Evolutionary conservation across 2,888 invertebrate species (phyloP), one percentile per base, ranked within the genome.

Genomic region (Yponomeuta plumbellus): DNA sequence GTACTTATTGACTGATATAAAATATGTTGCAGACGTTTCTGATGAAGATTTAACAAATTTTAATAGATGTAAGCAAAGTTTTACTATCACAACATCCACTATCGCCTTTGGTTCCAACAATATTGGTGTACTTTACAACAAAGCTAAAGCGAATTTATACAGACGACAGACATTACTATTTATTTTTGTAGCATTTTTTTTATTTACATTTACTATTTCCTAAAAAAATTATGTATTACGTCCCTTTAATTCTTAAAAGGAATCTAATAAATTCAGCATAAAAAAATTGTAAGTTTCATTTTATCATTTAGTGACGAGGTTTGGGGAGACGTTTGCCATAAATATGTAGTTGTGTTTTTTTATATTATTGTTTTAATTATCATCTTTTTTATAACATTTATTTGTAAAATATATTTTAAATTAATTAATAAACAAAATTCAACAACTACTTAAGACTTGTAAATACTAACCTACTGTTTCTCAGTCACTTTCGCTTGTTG

Each of bases 351-450:
- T 34, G 34, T 8, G 34, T 0, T 26, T 26, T 13, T 52, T 52
- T 52, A 17, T 89, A 87, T n/a, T 89, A 82, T 88, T 88, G 79
- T 82, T 85, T 81, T 76, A 81, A 82, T 79, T 76, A 80, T 84
- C 82, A 76, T 80, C 74, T 78, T 70, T 73, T 75, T 76, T 75
- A 78, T 57, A 75, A 69, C 70, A 74, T 77, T 77, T 77, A 79
- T 80, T 78, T 80, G 74, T 81, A 79, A 75, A 80, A 77, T 77
- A 74, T 75, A 52, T 52, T 52, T 75, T 77, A 77, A 75, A 79
- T 78, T 80, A 80, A 76, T 76, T 71, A 75, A 79, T 78, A 80
- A 80, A 76, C 71, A 77, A 70, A 75, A 74, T 80, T 72, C 74
- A 81, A 84, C 76, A 76, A 77, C 74, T 78, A 76, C 67, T 57